Evolutionary conservation across 2,113 vertebrate genomes (phyloP), one percentile per base, ranked within the genome.

Genomic region (Etheostoma cragini): DNA sequence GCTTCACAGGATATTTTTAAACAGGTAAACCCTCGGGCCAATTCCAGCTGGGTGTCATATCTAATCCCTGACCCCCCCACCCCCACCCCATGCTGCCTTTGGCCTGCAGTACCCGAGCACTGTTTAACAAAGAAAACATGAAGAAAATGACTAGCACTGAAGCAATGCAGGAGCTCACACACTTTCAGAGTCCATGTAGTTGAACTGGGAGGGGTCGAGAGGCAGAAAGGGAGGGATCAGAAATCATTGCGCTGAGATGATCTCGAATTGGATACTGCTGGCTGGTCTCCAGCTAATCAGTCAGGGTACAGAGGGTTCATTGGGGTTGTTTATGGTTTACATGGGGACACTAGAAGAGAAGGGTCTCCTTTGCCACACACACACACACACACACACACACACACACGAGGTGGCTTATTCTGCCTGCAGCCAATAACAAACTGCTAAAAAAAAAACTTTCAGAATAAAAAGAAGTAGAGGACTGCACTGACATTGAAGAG

Each of bases 231-330:
- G 68, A 47, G 57, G 72, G 76, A 38, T 76, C 53, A 52, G n/a
- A 54, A 76, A 47, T 76, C 72, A 42, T 5, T 60, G 71, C 4
- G 16, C n/a, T 17, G 64, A 56, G 54, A 46, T n/a, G 16, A 12
- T 63, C 45, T 76, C 63, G 30, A 7, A 88, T 86, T 88, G 87
- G 88, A 57, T 8, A 13, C 0, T 60, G 57, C 64, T 84, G 82
- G 68, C 70, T 49, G 52, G 11, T 58, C 50, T 81, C 56, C 50
- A 88, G 52, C 90, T 89, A 93, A 87, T 91, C 70, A 52, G 66
- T 6, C 54, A 57, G 14, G 35, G 38, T 45, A 35, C 6, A 53
- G n/a, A 1, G 12, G 76, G 90, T 81, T 93, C 86, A 89, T 1
- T n/a, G 81, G 56, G 90, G 56, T 87, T 65, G 72, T 78, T 72